These are phyloP conservation scores for Ecdyonurus torrentis DNA, from an alignment of 2,888 invertebrate species.

Conservation along the genomic window DNA sequence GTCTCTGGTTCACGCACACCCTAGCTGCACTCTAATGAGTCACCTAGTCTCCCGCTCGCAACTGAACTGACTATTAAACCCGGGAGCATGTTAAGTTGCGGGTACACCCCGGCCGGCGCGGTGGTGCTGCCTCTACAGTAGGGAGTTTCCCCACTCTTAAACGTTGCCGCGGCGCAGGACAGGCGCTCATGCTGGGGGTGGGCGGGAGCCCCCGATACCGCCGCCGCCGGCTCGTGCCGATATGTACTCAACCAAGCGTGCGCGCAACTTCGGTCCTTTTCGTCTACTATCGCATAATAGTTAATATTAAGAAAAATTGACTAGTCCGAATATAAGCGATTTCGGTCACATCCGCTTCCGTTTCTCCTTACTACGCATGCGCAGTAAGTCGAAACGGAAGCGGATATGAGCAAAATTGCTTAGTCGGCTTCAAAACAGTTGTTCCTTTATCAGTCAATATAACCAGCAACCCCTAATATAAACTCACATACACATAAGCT, in stretches of 20 bases:
- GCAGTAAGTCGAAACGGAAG: no score
- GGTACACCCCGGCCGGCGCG: constrained; percentile 6
- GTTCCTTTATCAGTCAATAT: no score
- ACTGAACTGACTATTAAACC: constrained; percentile 5
- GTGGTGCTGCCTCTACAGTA: background rate
- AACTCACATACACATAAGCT: no score
- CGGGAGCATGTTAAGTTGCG: constrained; percentile 4
- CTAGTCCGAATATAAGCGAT: no score
- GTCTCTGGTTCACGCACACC: background rate
- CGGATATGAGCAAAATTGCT: no score
- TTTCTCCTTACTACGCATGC: no score
- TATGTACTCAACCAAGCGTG: background rate
- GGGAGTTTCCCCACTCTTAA: background rate
- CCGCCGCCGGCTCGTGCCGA: background rate
- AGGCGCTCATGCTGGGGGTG: background rate
- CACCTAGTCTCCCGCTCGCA: background rate
- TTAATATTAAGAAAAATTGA: background rate
- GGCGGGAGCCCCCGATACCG: background rate
- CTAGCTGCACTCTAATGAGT: background rate
- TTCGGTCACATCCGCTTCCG: no score
- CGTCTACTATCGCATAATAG: background rate
- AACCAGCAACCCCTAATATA: no score
- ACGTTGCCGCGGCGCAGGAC: background rate
- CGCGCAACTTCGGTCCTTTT: background rate
- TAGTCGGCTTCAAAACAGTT: no score